phyloP scores from a whole-genome alignment of 1,140 invertebrate species.

The Grapholita molesta region DNA sequence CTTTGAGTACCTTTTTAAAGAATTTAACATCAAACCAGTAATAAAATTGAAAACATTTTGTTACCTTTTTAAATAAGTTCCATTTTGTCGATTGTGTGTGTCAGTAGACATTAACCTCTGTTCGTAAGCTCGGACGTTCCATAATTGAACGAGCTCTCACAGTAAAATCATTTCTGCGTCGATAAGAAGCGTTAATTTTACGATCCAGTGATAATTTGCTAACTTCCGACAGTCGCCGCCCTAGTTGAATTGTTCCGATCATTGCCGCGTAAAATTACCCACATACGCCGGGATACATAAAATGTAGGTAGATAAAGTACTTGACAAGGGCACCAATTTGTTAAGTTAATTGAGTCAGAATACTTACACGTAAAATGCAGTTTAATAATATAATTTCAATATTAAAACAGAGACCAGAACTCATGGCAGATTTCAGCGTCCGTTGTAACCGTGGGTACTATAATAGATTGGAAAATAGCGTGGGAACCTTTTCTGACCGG shows the following conservation, averaged over 20 bases:
- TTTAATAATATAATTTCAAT: background rate
- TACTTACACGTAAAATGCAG: background rate
- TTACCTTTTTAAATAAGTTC: conserved; percentile 76
- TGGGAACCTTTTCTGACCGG: conserved; percentile 2
- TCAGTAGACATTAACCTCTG: conserved; percentile 61
- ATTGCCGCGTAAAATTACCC: conserved; percentile 65
- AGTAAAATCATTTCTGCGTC: conserved; percentile 71
- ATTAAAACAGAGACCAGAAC: background rate
- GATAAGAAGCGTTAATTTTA: conserved; percentile 78
- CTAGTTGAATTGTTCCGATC: conserved; percentile 70
- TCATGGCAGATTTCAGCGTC: background rate
- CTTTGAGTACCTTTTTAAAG: conserved; percentile 64
- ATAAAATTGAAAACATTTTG: conserved; percentile 78
- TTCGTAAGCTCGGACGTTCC: conserved; percentile 50
- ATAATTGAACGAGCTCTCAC: conserved; percentile 36
- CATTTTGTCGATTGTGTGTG: conserved; percentile 37
- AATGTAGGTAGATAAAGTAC: conserved; percentile 27
- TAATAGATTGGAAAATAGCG: conserved; percentile 18
- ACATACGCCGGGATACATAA: conserved; percentile 46
- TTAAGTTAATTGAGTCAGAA: background rate
- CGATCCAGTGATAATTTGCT: conserved; percentile 76
- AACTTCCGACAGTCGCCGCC: conserved; percentile 74
- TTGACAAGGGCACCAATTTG: background rate
- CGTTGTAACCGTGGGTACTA: background rate
- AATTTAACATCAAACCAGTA: conserved; percentile 77